Conservation (phyloP, 1,140 invertebrate genomes). For the Dolichoris vasculosae region DNA sequence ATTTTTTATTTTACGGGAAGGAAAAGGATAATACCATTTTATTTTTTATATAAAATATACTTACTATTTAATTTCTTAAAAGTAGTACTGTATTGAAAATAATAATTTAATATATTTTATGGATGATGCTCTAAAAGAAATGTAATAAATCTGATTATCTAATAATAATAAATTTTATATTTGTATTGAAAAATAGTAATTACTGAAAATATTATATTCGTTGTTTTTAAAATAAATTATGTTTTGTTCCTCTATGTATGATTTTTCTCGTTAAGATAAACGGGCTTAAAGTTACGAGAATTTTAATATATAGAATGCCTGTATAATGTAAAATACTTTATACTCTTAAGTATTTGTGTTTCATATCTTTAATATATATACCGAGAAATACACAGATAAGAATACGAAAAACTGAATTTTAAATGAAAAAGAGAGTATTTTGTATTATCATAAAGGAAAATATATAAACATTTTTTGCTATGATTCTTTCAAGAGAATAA, state of each 20-base stretch:
- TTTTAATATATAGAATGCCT: neutral
- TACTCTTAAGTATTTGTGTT: neutral
- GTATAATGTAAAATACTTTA: neutral
- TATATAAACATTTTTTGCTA: neutral
- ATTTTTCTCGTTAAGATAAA: neutral
- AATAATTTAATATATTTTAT: too few relatives aligned
- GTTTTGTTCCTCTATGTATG: neutral
- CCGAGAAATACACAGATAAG: neutral
- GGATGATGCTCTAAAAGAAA: too few relatives aligned
- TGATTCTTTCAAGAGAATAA: neutral
- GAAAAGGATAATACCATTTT: neutral
- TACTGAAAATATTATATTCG: neutral
- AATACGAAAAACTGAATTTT: slow-evolving; percentile 11
- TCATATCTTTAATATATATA: neutral
- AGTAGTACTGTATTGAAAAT: too few relatives aligned
- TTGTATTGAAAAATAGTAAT: too few relatives aligned
- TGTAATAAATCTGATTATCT: too few relatives aligned
- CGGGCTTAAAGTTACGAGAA: neutral
- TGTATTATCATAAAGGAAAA: neutral
- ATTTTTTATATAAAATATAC: too few relatives aligned
- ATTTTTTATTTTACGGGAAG: neutral
- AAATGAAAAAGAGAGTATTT: neutral
- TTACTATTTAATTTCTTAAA: neutral
- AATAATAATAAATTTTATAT: too few relatives aligned
- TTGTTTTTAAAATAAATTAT: neutral